Evolutionary conservation across 2,888 invertebrate species (phyloP), one percentile per base, ranked within the genome.

Genomic region (Cancer borealis): DNA sequence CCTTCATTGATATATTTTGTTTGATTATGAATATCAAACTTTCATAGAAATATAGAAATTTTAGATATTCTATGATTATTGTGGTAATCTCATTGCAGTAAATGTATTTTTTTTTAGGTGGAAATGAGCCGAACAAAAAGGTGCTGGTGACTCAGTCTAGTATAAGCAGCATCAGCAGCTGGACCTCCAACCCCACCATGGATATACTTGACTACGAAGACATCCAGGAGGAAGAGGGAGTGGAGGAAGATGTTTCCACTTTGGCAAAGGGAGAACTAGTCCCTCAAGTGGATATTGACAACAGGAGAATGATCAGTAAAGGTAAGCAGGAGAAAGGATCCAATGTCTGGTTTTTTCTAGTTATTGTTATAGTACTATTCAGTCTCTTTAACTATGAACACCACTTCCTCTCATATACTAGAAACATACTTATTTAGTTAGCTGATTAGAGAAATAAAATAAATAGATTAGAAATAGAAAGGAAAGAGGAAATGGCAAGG

Each of bases 141-240:
- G 17, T 39, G 46, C 26, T 45, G 46, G 90, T 73, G 12, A 93
- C 84, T 84, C 91, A 93, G 66, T 39, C 26, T 12, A 94, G 94
- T 45, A 87, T 26, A 87, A 94, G 92, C 73, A 94, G 94, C 21
- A 47, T 87, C 60, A 92, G 92, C 30, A 94, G 95, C 88, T 90
- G 93, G 94, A 39, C 92, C n/a, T 94, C 94, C 49, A 91, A 84
- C 8, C 87, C 73, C 3, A 30, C 39, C 3, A 45, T 87, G n/a
- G 94, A 95, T 88, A 84, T 91, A 17, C 66, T 39, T 46, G 66
- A 47, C 14, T 93, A 93, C 79, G 95, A 94, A 91, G 95, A 91
- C 60, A 94, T 95, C 26, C 94, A 95, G 54, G 95, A 95, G 66
- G 95, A 95, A 84, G 95, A 94, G 54, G 91, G 49, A 5, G 95